Base-by-base conservation (phyloP, 2,113 vertebrate genomes). In the Eira barbara region DNA sequence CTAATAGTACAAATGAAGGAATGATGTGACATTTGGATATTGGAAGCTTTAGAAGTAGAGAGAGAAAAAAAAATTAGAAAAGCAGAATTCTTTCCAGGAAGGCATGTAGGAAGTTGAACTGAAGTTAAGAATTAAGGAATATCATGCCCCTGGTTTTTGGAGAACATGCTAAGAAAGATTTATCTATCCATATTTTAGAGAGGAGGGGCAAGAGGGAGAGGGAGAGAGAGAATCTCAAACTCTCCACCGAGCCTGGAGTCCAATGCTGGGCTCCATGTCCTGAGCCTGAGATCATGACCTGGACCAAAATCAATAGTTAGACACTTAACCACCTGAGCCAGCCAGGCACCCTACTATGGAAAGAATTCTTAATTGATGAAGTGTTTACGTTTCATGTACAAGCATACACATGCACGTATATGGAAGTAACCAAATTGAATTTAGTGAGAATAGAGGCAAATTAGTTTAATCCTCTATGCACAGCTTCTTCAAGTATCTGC, bases 401-500 rank as follows among this genome's bases (percentile, higher is more conserved):
- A 10, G 36, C 5, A 47, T 17, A 7, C 1, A 11, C 0, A 36
- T 36, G 25, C 0, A 45, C 23, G 8, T 31, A 5, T 27, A 52
- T 4, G 36, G 0, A 65, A 0, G 4, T 11, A 27, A 39, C 12
- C 4, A n/a, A 47, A 31, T 7, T 47, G 49, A 86, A 13, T 18
- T 93, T 73, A 49, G 13, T 78, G 34, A 86, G 29, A 82, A 52
- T 82, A 73, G 2, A 65, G 36, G 13, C 4, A 83, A 61, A 63
- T 88, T 14, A 21, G 0, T 61, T 84, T 52, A 8, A 78, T 47
- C 61, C 31, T 39, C 17, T 18, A 25, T 14, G 5, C 2, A 49
- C 3, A 61, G 0, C 0, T 47, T 94, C 78, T 27, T 94, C 31
- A 96, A 81, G 29, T 7, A 15, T 25, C 15, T 89, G 36, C 0